Evolutionary conservation across 2,113 vertebrate genomes (phyloP).

Genomic region (Cygnus buccinator): DNA sequence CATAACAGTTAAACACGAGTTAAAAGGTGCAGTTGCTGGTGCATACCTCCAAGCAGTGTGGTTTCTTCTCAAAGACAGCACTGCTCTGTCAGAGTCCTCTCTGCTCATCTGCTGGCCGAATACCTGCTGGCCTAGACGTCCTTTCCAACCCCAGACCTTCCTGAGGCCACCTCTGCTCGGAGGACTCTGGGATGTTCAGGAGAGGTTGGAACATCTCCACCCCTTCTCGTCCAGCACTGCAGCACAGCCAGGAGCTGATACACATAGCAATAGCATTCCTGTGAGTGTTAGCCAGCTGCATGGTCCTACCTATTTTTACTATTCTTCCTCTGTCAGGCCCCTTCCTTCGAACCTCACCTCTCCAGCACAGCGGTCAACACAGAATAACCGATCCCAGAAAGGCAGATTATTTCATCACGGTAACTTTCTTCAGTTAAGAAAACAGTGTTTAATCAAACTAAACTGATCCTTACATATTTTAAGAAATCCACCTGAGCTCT

Average conservation of each 20-base stretch:
- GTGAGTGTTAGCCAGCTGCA: fast-evolving
- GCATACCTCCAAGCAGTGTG: neutral
- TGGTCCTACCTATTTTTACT: neutral
- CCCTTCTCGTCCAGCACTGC: neutral
- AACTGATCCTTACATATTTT: neutral
- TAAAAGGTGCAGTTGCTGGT: neutral
- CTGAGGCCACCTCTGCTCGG: neutral
- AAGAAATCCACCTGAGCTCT: neutral
- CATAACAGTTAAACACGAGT: neutral
- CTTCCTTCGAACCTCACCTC: neutral
- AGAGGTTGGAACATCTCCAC: neutral
- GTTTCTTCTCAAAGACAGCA: neutral
- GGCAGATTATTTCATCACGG: neutral
- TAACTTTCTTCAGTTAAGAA: neutral
- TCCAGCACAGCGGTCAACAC: neutral
- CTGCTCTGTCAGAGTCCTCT: neutral
- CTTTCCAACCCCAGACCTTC: neutral
- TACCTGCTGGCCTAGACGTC: neutral
- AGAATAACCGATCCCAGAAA: neutral
- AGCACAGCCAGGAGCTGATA: neutral
- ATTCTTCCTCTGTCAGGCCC: neutral
- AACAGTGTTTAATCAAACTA: neutral
- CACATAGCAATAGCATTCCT: neutral
- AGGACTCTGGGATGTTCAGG: neutral
- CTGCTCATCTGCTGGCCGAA: neutral